phyloP scores from a whole-genome alignment of 2,113 vertebrate species.

The Bos javanicus region DNA sequence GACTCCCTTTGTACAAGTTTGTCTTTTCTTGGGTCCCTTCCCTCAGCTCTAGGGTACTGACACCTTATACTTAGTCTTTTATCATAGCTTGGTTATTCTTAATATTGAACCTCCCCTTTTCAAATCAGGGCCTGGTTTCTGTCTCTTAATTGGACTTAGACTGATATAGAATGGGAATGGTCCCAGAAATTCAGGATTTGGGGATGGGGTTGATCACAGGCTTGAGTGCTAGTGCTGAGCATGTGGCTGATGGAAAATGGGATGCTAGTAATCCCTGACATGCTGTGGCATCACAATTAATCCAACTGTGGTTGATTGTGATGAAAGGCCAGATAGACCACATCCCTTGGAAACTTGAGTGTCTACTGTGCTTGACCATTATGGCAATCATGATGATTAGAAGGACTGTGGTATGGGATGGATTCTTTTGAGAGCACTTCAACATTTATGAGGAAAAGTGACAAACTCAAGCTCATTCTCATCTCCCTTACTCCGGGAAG shows the following conservation, averaged over 20 bases:
- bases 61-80: background rate
- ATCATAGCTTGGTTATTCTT: background rate
- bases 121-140: background rate
- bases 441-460: background rate
- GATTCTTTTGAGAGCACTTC: background rate
- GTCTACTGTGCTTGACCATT: background rate
- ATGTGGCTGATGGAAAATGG: background rate
- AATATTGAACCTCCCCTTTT: background rate
- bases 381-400: background rate
- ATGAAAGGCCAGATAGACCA: background rate
- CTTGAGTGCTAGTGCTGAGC: background rate
- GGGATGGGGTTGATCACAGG: background rate
- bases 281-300: background rate
- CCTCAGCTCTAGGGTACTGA: background rate
- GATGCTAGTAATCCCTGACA: background rate
- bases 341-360: background rate
- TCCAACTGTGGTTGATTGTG: background rate
- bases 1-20: background rate
- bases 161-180: background rate
- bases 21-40: background rate
- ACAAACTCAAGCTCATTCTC: background rate
- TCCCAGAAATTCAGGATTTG: background rate
- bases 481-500: background rate
- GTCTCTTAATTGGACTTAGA: background rate
- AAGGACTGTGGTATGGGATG: background rate